These are phyloP conservation scores for Flexamia atlantica DNA, from an alignment of 2,888 invertebrate genomes.

Conservation along the genomic window DNA sequence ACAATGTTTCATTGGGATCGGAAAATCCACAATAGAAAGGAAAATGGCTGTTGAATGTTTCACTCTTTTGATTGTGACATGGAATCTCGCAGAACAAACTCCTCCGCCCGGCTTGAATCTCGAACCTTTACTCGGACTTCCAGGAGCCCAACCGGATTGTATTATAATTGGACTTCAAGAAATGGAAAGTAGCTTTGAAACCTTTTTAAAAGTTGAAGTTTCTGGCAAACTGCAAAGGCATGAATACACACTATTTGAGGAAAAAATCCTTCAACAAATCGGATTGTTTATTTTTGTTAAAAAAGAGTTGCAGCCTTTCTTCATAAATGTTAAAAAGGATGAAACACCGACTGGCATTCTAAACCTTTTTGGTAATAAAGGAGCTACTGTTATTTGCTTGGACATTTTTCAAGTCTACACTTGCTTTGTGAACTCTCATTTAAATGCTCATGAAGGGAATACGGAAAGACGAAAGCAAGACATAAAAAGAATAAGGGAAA, in stretches of 20 bases:
- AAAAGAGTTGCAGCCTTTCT: neutral
- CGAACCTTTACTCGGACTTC: neutral
- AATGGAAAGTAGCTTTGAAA: neutral
- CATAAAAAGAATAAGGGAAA: neutral
- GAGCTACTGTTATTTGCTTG: neutral
- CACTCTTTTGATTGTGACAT: neutral
- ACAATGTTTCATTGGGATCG: too few relatives aligned
- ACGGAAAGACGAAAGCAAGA: neutral
- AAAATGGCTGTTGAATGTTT: conserved; percentile 1
- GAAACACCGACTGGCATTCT: neutral
- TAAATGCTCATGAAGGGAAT: neutral
- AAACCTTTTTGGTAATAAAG: neutral
- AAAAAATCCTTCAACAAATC: neutral
- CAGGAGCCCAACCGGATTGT: neutral
- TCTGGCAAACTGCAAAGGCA: neutral
- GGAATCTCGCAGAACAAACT: neutral
- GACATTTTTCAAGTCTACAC: neutral
- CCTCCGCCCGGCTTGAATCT: neutral
- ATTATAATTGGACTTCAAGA: neutral
- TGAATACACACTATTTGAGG: neutral
- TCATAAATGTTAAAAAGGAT: neutral
- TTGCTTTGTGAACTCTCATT: neutral
- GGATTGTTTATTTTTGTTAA: neutral
- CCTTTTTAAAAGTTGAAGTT: neutral
- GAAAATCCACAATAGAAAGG: too few relatives aligned